phyloP scores from a whole-genome alignment of 2,888 invertebrate species.

The Synergus gifuensis region DNA sequence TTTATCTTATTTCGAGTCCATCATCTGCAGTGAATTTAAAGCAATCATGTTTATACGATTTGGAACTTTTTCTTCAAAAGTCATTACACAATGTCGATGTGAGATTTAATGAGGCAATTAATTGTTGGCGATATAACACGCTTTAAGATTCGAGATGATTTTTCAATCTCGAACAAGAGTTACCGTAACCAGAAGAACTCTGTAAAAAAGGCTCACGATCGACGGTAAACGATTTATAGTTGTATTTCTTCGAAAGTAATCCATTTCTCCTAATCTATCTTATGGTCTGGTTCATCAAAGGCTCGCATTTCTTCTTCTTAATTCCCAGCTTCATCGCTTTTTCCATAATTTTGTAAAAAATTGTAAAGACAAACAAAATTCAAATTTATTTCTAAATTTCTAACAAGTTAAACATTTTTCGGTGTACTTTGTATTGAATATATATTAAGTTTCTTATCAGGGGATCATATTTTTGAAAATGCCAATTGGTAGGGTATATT shows the following conservation, averaged over 20 bases:
- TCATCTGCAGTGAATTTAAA: neutral
- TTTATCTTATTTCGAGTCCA: no score
- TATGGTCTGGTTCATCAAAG: constrained; percentile 3
- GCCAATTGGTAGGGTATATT: neutral
- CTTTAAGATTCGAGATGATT: neutral
- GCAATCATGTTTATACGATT: neutral
- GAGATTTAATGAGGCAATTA: constrained; percentile 13
- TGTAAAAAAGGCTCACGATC: constrained; percentile 6
- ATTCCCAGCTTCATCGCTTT: neutral
- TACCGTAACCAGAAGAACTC: constrained; percentile 6
- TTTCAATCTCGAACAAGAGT: constrained; percentile 16
- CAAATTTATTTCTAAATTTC: neutral
- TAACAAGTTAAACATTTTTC: no score
- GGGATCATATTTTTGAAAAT: neutral
- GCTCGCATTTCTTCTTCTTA: neutral
- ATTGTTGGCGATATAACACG: neutral
- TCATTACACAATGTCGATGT: neutral
- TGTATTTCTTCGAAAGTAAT: constrained; percentile 28
- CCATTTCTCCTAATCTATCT: constrained; percentile 25
- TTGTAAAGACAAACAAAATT: neutral
- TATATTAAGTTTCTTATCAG: no score
- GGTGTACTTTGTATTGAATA: no score
- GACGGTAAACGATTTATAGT: constrained; percentile 29
- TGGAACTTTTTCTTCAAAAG: neutral
- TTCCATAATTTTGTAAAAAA: neutral